phyloP scores from a whole-genome alignment of 2,797 vertebrate genomes.

The Onychomys leucogaster region DNA sequence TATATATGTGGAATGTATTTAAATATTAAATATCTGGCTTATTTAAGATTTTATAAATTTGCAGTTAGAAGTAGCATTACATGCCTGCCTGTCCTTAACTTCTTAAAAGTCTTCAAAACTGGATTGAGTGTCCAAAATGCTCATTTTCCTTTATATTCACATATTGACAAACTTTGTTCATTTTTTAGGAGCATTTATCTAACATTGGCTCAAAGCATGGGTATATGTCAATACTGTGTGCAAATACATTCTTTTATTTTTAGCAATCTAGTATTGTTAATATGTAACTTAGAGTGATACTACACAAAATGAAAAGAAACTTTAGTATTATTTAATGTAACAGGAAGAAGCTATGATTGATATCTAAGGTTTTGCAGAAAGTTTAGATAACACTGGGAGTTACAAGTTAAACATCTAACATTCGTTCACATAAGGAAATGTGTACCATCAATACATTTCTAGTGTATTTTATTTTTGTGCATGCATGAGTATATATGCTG shows the following conservation, averaged over 20 bases:
- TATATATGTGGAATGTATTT: not conserved
- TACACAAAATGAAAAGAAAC: not conserved
- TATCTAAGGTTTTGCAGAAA: not conserved
- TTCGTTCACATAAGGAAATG: not conserved
- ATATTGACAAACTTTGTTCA: not conserved
- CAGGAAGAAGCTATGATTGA: not conserved
- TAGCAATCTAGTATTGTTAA: not conserved
- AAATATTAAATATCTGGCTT: not conserved
- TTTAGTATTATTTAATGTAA: not conserved
- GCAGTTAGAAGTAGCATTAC: not conserved
- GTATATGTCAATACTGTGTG: constrained; percentile 35
- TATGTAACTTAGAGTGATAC: not conserved
- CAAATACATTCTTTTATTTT: constrained; percentile 35
- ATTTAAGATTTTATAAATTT: constrained; percentile 37
- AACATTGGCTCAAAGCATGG: not conserved
- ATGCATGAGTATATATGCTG: not conserved
- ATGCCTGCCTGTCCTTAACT: not conserved
- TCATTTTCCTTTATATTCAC: not conserved
- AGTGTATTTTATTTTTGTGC: not conserved
- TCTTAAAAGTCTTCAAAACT: constrained; percentile 4
- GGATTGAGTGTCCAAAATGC: not conserved
- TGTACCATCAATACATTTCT: not conserved
- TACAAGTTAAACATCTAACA: not conserved
- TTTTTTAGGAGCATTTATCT: constrained; percentile 35
- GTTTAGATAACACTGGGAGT: not conserved